Evolutionary conservation across 2,113 vertebrate genomes (phyloP).

Genomic region (Accipiter cooperii): DNA sequence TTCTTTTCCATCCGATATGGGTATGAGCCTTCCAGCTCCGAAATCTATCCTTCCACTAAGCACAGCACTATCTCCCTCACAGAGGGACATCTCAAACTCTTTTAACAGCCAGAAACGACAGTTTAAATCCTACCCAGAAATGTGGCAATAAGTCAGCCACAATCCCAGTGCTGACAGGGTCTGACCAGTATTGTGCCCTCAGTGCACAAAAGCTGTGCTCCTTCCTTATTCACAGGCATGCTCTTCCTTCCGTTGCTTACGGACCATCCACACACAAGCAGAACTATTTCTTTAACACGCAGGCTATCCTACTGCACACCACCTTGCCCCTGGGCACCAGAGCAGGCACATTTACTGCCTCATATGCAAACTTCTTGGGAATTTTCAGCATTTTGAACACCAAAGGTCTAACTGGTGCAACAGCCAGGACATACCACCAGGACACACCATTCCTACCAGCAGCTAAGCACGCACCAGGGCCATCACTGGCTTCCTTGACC

Average conservation of each 20-base stretch:
- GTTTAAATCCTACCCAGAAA: background rate
- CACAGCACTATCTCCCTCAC: background rate
- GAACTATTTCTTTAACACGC: background rate
- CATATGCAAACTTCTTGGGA: background rate
- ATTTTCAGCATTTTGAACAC: background rate
- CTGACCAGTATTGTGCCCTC: background rate
- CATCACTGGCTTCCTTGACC: background rate
- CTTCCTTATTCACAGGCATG: background rate
- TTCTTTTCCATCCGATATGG: background rate
- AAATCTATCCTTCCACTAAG: background rate
- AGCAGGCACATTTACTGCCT: background rate
- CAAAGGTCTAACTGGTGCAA: background rate
- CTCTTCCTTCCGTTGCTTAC: background rate
- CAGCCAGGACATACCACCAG: background rate
- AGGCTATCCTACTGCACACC: background rate
- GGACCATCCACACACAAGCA: background rate
- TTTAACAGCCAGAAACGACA: background rate
- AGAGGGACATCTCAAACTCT: background rate
- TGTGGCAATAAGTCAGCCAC: background rate
- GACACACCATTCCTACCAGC: accelerated
- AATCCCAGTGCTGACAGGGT: background rate
- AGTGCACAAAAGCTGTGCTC: background rate
- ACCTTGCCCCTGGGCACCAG: too few species aligned
- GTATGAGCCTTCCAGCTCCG: background rate
- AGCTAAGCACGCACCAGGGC: background rate